These are phyloP conservation scores for Vanessa atalanta DNA, from an alignment of 1,140 invertebrate species.

Conservation along the genomic window DNA sequence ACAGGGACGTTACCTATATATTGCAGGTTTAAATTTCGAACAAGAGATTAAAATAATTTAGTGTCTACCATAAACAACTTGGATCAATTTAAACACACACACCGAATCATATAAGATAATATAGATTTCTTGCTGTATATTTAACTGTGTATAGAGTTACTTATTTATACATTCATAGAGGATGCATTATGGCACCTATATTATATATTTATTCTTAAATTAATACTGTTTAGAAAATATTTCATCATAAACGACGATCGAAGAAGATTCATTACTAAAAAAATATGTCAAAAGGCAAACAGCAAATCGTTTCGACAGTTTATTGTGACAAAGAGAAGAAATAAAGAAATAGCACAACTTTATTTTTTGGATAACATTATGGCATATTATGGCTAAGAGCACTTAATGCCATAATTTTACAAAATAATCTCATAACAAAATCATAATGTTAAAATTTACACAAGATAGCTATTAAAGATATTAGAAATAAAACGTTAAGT, in stretches of 20 bases:
- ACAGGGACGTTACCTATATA: no score
- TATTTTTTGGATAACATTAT: not conserved
- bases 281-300: not conserved
- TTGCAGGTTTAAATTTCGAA: no score
- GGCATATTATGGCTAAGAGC: slow-evolving; percentile 1
- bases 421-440: not conserved
- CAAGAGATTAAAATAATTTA: no score
- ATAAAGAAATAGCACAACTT: not conserved
- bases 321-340: not conserved
- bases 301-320: not conserved
- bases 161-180: not conserved
- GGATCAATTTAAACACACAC: no score
- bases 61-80: no score
- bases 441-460: not conserved
- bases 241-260: not conserved
- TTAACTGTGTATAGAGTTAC: slow-evolving; percentile 4
- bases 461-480: not conserved
- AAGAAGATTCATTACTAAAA: not conserved
- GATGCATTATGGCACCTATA: slow-evolving; percentile 29
- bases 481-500: not conserved
- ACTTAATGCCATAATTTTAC: not conserved
- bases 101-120: no score
- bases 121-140: not conserved
- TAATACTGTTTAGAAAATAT: slow-evolving; percentile 25
- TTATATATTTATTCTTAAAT: slow-evolving; percentile 16